Evolutionary conservation across 2,797 vertebrate genomes (phyloP).

Genomic region (Glyptemys insculpta): DNA sequence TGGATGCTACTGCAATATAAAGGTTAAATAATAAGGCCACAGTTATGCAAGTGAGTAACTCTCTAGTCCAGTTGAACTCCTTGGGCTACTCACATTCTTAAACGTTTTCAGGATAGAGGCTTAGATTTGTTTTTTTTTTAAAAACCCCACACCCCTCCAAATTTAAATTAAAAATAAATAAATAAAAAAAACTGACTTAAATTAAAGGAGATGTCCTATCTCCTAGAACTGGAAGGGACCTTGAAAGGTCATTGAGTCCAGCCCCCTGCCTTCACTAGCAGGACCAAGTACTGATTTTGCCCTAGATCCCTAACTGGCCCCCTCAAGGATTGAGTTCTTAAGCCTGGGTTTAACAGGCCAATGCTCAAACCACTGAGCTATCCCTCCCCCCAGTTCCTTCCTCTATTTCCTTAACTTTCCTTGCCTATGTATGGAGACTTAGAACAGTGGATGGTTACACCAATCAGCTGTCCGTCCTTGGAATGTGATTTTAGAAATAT

Average conservation of each 20-base stretch:
- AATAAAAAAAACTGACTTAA: not conserved
- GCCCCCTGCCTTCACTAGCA: too few relatives aligned
- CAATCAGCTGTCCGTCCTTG: not conserved
- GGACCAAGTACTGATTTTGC: too few relatives aligned
- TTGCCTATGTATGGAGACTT: not conserved
- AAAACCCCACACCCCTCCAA: not conserved
- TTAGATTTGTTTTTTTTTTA: not conserved
- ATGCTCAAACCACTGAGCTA: too few relatives aligned
- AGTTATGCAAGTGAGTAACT: not conserved
- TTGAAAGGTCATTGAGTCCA: too few relatives aligned
- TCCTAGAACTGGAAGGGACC: too few relatives aligned
- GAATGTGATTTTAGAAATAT: not conserved
- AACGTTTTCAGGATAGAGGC: not conserved
- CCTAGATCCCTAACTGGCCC: too few relatives aligned
- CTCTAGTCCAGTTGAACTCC: not conserved
- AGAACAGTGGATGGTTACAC: not conserved
- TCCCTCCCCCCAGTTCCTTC: too few relatives aligned
- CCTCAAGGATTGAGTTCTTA: too few relatives aligned
- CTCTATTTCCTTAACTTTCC: constrained; percentile 9
- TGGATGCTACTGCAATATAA: not conserved
- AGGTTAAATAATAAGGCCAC: not conserved
- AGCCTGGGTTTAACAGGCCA: too few relatives aligned
- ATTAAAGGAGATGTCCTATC: too few relatives aligned
- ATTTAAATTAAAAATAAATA: constrained; percentile 41
- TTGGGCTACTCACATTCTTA: not conserved